Evolutionary conservation across 2,113 vertebrate genomes (phyloP).

Genomic region (Pungitius pungitius): DNA sequence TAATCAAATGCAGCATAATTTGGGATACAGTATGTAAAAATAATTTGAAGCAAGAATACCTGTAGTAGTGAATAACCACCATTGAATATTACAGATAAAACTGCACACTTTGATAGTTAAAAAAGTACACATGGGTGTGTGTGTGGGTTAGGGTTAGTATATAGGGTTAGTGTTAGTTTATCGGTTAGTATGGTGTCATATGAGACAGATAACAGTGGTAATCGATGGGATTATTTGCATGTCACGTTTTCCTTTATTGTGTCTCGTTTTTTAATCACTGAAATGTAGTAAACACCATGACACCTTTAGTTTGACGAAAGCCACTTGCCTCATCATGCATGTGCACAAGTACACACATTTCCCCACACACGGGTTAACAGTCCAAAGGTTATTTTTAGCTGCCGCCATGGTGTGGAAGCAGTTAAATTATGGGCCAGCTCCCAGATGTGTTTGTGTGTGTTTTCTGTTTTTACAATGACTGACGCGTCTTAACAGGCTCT

Average conservation of each 20-base stretch:
- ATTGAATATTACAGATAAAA: neutral
- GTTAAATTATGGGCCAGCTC: slow-evolving; percentile 75
- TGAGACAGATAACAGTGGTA: neutral
- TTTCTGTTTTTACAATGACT: slow-evolving; percentile 74
- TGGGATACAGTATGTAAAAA: too few species aligned
- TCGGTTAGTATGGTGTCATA: neutral
- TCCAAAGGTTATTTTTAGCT: slow-evolving; percentile 80
- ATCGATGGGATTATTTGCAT: neutral
- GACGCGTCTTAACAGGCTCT: slow-evolving; percentile 85
- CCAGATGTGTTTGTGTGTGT: slow-evolving; percentile 60
- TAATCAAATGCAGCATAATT: slow-evolving; percentile 1
- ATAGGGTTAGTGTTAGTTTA: too few species aligned
- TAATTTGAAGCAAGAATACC: neutral
- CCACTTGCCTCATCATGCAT: slow-evolving; percentile 40
- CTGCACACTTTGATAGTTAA: slow-evolving; percentile 2
- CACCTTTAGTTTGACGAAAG: slow-evolving; percentile 59
- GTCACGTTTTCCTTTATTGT: slow-evolving; percentile 26
- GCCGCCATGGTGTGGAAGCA: slow-evolving; percentile 78
- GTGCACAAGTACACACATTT: slow-evolving; percentile 29
- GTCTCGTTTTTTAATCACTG: slow-evolving; percentile 50
- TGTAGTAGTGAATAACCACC: neutral
- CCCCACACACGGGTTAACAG: slow-evolving; percentile 68
- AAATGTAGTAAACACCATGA: slow-evolving; percentile 57
- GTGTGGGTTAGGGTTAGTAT: too few species aligned
- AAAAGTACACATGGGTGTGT: neutral